Conservation (phyloP, 2,113 vertebrate genomes). For the Geothlypis trichas region DNA sequence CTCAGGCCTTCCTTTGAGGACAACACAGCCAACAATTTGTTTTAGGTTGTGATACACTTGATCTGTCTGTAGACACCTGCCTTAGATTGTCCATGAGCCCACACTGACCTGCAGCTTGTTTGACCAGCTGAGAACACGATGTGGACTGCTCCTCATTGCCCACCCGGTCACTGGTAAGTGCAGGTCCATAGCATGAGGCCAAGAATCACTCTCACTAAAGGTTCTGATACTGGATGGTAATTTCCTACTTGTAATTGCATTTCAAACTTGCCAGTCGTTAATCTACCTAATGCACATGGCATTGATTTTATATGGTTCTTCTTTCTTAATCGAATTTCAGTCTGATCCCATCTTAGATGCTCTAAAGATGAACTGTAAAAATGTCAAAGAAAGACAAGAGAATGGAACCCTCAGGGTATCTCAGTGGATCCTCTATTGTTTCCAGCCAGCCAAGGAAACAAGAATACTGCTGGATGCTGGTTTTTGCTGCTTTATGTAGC, state of each 20-base stretch:
- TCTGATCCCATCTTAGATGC: neutral
- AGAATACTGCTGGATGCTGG: neutral
- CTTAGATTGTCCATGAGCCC: neutral
- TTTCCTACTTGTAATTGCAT: neutral
- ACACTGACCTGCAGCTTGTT: neutral
- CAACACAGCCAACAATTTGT: neutral
- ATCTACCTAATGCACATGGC: neutral
- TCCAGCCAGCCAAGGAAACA: neutral
- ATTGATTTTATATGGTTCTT: neutral
- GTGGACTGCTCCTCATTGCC: neutral
- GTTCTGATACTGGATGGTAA: neutral
- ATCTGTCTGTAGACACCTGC: neutral
- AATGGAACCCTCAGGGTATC: neutral
- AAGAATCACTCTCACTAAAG: neutral
- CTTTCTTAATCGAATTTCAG: neutral
- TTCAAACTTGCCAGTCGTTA: neutral
- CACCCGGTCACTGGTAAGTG: neutral
- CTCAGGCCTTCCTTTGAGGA: neutral
- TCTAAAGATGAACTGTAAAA: neutral
- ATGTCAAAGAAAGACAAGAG: neutral
- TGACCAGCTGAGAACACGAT: fast-evolving
- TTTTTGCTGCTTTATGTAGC: neutral
- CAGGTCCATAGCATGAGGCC: neutral
- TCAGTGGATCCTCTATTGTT: neutral
- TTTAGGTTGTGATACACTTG: neutral